A percentile compares a stretch with the other conserved stretches of the same genome.
These are phyloP conservation scores for Entomobrya proxima DNA, from an alignment of 2,888 invertebrate species.

Conservation along the genomic window DNA sequence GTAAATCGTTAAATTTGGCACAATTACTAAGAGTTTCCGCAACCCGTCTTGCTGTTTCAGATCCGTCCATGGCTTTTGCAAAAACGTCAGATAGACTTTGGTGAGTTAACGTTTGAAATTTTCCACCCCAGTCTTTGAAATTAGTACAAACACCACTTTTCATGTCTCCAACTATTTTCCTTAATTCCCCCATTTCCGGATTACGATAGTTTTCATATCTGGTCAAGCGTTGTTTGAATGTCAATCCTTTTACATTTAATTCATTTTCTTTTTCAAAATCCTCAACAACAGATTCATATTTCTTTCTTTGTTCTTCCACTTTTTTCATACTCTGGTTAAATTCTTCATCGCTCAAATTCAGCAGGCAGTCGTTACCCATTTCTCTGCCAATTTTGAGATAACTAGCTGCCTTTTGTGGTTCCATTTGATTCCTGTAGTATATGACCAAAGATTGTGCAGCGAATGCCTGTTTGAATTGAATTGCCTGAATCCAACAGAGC, in stretches of 20 bases:
- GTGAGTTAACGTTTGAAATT: too few species aligned
- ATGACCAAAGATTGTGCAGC: background rate
- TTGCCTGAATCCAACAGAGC: slow-evolving; percentile 35
- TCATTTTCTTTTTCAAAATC: background rate
- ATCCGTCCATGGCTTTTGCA: background rate
- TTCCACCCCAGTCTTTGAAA: too few species aligned
- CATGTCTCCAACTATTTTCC: too few species aligned
- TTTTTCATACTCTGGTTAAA: too few species aligned
- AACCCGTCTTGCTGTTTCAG: background rate
- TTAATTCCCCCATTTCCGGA: background rate
- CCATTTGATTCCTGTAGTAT: background rate
- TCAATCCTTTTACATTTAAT: background rate
- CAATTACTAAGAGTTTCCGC: background rate
- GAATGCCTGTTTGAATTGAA: background rate
- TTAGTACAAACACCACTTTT: too few species aligned
- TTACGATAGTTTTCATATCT: too few species aligned
- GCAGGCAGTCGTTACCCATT: background rate
- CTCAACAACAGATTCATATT: background rate
- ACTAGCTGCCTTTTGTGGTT: background rate
- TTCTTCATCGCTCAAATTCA: background rate
- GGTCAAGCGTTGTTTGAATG: background rate
- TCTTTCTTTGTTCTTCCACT: too few species aligned
- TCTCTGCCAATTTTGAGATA: background rate
- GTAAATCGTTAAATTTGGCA: background rate
- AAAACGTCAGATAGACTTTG: slow-evolving; percentile 19